Evolutionary conservation across 2,113 vertebrate genomes (phyloP).

Genomic region (Suncus etruscus): DNA sequence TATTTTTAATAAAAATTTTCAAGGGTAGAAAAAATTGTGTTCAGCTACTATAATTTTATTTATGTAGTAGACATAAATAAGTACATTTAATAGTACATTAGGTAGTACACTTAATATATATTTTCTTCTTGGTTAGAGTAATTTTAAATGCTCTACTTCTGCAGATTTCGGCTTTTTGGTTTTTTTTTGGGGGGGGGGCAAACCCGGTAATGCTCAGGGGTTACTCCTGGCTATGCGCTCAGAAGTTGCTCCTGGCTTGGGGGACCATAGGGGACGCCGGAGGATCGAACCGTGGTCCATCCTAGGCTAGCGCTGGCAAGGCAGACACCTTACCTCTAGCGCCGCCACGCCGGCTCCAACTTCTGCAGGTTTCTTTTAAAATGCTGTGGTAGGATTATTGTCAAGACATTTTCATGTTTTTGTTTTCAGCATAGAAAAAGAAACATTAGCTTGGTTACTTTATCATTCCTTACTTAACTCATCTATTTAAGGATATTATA

Average conservation of each 20-base stretch:
- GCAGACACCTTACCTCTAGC: too few species aligned
- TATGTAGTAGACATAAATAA: not conserved
- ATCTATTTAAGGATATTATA: constrained; percentile 43
- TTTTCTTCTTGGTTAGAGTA: constrained; percentile 50
- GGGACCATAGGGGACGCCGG: too few species aligned
- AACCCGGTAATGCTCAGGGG: too few species aligned
- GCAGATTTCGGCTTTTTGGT: too few species aligned
- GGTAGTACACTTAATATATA: not conserved
- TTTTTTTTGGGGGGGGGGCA: too few species aligned
- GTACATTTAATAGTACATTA: too few species aligned
- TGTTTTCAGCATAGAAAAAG: too few species aligned
- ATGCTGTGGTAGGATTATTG: constrained; percentile 7
- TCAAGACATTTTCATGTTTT: constrained; percentile 44
- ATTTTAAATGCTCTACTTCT: constrained; percentile 8
- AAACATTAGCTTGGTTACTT: not conserved
- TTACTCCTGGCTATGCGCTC: too few species aligned
- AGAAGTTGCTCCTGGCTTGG: too few species aligned
- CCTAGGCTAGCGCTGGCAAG: too few species aligned
- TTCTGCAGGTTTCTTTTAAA: constrained; percentile 7
- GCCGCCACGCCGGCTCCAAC: too few species aligned
- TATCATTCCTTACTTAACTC: constrained; percentile 51
- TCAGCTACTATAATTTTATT: constrained; percentile 22
- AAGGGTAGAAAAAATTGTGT: constrained; percentile 32
- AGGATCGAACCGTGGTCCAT: too few species aligned
- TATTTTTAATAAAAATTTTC: constrained; percentile 42